Evolutionary conservation across 2,113 vertebrate species (phyloP).

Genomic region (Mugil cephalus): DNA sequence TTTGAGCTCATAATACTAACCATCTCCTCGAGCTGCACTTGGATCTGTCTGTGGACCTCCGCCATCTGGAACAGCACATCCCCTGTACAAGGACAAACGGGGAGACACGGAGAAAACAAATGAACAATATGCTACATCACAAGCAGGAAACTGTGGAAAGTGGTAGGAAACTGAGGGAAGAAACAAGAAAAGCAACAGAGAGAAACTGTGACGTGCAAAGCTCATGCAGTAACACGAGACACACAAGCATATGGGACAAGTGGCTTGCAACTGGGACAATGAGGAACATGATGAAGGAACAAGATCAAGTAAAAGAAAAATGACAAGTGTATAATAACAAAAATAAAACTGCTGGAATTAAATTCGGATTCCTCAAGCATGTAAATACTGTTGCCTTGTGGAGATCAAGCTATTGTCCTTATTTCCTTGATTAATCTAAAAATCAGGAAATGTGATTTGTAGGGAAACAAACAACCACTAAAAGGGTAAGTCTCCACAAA

Average conservation of each 20-base stretch:
- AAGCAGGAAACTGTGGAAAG: conserved; percentile 30
- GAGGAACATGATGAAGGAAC: conserved; percentile 37
- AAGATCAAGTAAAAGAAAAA: conserved; percentile 38
- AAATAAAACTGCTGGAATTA: conserved; percentile 18
- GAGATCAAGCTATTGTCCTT: conserved; percentile 49
- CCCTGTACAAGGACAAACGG: conserved; percentile 83
- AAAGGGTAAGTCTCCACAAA: conserved; percentile 50
- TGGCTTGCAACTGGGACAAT: conserved; percentile 47
- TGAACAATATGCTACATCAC: conserved; percentile 40
- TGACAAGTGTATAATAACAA: conserved; percentile 10
- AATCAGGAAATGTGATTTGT: conserved; percentile 32
- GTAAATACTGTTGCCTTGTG: conserved; percentile 39
- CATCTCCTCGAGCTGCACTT: conserved; percentile 98
- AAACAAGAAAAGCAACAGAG: conserved; percentile 1
- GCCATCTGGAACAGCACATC: conserved; percentile 99
- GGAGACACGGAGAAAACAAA: conserved; percentile 48
- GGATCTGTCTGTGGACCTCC: conserved; percentile 98
- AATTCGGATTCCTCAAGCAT: conserved; percentile 31
- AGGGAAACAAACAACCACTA: conserved; percentile 13
- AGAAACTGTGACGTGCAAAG: conserved; percentile 68
- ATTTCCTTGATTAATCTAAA: conserved; percentile 41
- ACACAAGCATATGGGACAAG: conserved; percentile 46
- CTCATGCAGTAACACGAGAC: conserved; percentile 77
- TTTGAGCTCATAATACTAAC: conserved; percentile 84
- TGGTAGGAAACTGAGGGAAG: background rate